Percentiles rank a stretch among this genome's conserved stretches.
These are phyloP conservation scores for Laticauda laticaudata DNA, from an alignment of 2,113 vertebrate genomes.

Conservation along the genomic window DNA sequence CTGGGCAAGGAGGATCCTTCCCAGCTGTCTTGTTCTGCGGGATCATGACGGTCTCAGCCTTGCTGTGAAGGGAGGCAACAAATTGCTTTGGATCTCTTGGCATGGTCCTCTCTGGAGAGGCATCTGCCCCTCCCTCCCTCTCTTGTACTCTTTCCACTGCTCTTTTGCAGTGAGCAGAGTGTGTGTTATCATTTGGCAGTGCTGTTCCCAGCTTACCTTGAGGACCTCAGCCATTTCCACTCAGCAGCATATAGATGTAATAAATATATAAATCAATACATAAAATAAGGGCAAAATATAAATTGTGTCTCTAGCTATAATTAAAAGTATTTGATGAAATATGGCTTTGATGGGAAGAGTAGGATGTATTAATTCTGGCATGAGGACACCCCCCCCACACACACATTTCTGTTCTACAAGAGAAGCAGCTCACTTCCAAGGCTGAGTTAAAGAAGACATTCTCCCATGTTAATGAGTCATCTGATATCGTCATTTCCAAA, in stretches of 20 bases:
- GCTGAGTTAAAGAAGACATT: background rate
- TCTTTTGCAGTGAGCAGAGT: background rate
- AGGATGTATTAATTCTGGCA: background rate
- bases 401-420: background rate
- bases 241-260: background rate
- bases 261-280: background rate
- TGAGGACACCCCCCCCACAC: background rate
- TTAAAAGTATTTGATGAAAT: background rate
- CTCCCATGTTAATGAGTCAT: background rate
- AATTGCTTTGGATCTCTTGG: background rate
- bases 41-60: background rate
- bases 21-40: constrained; percentile 11
- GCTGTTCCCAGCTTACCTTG: background rate
- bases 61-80: accelerated
- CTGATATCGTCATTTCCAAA: background rate
- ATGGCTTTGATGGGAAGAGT: background rate
- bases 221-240: no score
- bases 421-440: background rate
- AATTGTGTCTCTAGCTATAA: background rate
- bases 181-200: background rate
- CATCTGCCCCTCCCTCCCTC: background rate
- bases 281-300: background rate
- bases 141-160: background rate
- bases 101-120: background rate
- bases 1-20: background rate